Conservation (phyloP, 2,888 invertebrate species). For the Cantharis rustica region DNA sequence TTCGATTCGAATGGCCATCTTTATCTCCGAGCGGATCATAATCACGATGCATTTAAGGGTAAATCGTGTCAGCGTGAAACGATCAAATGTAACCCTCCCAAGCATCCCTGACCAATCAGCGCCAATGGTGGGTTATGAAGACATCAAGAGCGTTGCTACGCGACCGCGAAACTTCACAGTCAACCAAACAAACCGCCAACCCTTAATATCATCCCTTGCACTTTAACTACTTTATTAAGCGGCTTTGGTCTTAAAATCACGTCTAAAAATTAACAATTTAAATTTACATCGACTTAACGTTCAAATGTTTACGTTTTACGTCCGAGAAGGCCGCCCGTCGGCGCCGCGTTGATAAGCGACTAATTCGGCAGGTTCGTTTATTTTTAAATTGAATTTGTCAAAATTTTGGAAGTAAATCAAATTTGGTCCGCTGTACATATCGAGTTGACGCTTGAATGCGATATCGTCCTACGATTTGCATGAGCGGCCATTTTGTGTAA, state of each 20-base stretch:
- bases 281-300: neutral
- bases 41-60: slow-evolving; percentile 39
- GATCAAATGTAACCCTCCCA: slow-evolving; percentile 48
- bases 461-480: slow-evolving; percentile 30
- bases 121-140: slow-evolving; percentile 49
- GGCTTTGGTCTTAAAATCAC: neutral
- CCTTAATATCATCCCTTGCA: slow-evolving; percentile 35
- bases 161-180: slow-evolving; percentile 52
- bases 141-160: slow-evolving; percentile 54
- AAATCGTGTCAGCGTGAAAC: slow-evolving; percentile 52
- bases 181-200: slow-evolving; percentile 39
- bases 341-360: neutral
- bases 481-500: slow-evolving; percentile 36
- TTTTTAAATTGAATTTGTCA: neutral
- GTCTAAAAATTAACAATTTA: neutral
- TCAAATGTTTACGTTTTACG: neutral
- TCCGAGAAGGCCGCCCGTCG: neutral
- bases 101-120: slow-evolving; percentile 54
- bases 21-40: slow-evolving; percentile 11
- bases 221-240: slow-evolving; percentile 9
- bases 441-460: slow-evolving; percentile 7
- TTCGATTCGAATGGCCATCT: slow-evolving; percentile 8
- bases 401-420: neutral
- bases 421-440: slow-evolving; percentile 14
- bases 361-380: neutral